phyloP scores from a whole-genome alignment of 2,113 vertebrate species.

The Thymallus thymallus region DNA sequence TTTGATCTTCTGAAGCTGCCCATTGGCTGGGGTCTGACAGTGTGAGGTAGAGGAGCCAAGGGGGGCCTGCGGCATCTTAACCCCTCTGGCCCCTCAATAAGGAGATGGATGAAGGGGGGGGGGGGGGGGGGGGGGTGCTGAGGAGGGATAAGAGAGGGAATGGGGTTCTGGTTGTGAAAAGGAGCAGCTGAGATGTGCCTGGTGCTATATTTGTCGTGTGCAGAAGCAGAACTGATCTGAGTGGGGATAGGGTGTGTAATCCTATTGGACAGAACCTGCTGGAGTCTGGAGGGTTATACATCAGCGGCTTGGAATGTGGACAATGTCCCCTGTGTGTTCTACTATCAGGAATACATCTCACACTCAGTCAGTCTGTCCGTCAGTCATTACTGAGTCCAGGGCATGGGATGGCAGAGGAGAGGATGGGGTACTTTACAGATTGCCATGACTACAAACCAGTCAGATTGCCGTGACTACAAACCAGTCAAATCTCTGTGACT shows the following conservation, averaged over 20 bases:
- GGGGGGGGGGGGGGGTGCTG: no score
- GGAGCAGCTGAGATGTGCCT: slow-evolving; percentile 73
- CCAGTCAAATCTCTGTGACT: no score
- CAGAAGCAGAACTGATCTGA: slow-evolving; percentile 59
- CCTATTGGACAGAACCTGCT: slow-evolving; percentile 1
- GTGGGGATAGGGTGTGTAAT: slow-evolving; percentile 14
- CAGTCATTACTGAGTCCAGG: no score
- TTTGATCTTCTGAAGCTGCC: slow-evolving; percentile 74
- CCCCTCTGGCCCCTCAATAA: slow-evolving; percentile 76
- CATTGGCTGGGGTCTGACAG: slow-evolving; percentile 75
- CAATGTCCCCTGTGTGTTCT: slow-evolving; percentile 50
- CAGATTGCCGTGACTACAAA: no score
- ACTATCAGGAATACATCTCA: slow-evolving; percentile 19
- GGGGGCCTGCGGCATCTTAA: slow-evolving; percentile 61
- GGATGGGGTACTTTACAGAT: no score
- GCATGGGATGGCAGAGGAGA: no score
- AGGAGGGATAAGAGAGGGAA: slow-evolving; percentile 44
- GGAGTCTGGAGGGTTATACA: slow-evolving; percentile 43
- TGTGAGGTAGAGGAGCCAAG: slow-evolving; percentile 22
- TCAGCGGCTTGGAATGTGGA: slow-evolving; percentile 61
- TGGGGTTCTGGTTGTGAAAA: slow-evolving; percentile 72
- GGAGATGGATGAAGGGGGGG: slow-evolving; percentile 65
- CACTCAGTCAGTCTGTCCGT: neutral
- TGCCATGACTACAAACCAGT: no score
- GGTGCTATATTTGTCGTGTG: slow-evolving; percentile 84